Conservation (phyloP, 2,888 invertebrate species). For the Lepidochitona cinerea region DNA sequence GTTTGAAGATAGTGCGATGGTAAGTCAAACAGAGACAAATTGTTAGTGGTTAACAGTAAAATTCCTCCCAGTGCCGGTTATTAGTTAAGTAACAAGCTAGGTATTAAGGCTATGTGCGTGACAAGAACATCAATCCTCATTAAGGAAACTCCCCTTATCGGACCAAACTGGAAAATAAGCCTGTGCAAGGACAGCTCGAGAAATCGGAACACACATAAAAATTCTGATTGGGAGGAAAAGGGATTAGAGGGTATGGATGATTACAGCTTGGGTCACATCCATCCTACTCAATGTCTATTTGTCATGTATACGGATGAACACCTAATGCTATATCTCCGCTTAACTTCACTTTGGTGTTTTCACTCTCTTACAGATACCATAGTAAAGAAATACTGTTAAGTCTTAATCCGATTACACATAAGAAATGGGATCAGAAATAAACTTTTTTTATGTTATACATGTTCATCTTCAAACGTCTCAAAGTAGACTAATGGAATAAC, state of each 20-base stretch:
- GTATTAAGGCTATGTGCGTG: neutral
- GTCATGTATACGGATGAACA: neutral
- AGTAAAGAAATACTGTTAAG: no score
- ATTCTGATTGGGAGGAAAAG: neutral
- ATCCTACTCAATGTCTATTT: neutral
- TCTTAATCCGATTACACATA: no score
- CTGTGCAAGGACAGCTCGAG: neutral
- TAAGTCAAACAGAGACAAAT: neutral
- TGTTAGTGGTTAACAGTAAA: neutral
- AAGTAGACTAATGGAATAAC: no score
- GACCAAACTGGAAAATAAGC: neutral
- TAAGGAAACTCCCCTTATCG: neutral
- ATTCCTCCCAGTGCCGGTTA: neutral
- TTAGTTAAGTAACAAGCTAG: conserved; percentile 5
- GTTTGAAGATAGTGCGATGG: no score
- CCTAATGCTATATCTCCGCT: no score
- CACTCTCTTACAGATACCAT: no score
- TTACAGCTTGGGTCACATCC: neutral
- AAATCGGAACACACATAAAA: neutral
- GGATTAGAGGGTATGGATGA: neutral
- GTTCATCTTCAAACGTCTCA: no score
- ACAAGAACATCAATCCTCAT: neutral
- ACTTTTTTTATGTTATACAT: no score
- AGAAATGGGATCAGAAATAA: no score
- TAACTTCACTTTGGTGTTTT: no score